Base-by-base conservation (phyloP, 1,140 invertebrate genomes). In the Tetraneura akinire region DNA sequence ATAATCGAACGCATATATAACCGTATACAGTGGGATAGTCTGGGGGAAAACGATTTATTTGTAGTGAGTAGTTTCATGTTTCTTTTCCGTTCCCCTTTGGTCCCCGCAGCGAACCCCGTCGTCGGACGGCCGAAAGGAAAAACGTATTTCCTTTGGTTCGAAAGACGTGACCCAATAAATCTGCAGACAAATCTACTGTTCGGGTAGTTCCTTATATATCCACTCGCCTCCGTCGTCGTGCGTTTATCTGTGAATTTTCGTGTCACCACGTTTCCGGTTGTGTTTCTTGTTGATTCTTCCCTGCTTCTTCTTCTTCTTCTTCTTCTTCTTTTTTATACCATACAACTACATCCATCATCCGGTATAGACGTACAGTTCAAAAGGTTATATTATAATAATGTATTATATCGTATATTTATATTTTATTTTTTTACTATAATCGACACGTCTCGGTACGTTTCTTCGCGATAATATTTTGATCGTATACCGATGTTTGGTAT, bases 141-240 rank as follows among this genome's bases (percentile, higher is more conserved):
- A 78, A 78, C 74, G 16, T 51, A 78, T 78, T 78, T 78, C 55
- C 53, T 45, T 47, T 23, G 37, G 74, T 55, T 42, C 23, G 74
- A 26, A 37, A 78, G 53, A 70, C 66, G 29, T 32, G 53, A 78
- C 57, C 74, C 74, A 60, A 78, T 78, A 78, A 78, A 78, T 78
- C 74, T 78, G 55, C 74, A 37, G 55, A 57, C 74, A 78, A 78
- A 78, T 60, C 74, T 47, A 78, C 74, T 62, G 55, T 78, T 78
- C 26, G 26, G 55, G 37, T 74, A 60, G 53, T 62, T 18, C 37
- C 21, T 37, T 37, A 45, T 13, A 6, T 42, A 13, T 76, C 5
- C 53, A n/a, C 29, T 51, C 37, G 13, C 37, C n/a, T n/a, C 21
- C 68, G 23, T n/a, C 10, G 74, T 32, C 51, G 21, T 16, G 71